Evolutionary conservation across 2,113 vertebrate species (phyloP), one percentile per base, ranked within the genome.

Genomic region (Takifugu bimaculatus): DNA sequence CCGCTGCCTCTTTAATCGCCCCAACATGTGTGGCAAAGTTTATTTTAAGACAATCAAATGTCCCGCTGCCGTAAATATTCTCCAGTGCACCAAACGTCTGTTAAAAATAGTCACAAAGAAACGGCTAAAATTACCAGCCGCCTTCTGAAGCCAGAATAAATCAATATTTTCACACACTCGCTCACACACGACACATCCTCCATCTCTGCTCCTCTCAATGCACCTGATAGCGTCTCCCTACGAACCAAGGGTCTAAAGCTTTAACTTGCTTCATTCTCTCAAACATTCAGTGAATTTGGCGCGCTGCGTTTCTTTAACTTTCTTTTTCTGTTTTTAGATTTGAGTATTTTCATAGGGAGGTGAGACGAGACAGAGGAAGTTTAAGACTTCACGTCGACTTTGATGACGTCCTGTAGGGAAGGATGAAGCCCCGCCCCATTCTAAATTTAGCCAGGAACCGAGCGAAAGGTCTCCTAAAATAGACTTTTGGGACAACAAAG

Each of bases 131-230:
- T 48, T 32, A 63, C 43, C 42, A n/a, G 13, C 25, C 9, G 35
- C 20, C 25, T 48, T 13, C 39, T 7, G 32, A 39, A 35, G 26
- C 13, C 1, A 6, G 9, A 45, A 14, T 14, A 6, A 43, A 29
- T 55, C 29, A 2, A 13, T 52, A 52, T 25, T 26, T 56, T 12
- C 13, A 26, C 4, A 12, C 44, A 32, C 9, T 14, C 13, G 29
- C 45, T 28, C 9, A 51, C 2, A n/a, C 7, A 4, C 26, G 13
- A 25, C 11, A 45, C 45, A 4, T 48, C 51, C 59, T 50, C 53
- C 53, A 28, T 20, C 60, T 28, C 55, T 54, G 62, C 75, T 50
- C 26, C 70, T 57, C 58, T 49, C 54, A 66, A 72, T 57, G 51
- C 35, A 62, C 54, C 62, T 72, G 51, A 81, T 54, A 74, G 47